These are phyloP conservation scores for Eulemur mongoz DNA, from an alignment of 2,797 vertebrate species.

Conservation along the genomic window DNA sequence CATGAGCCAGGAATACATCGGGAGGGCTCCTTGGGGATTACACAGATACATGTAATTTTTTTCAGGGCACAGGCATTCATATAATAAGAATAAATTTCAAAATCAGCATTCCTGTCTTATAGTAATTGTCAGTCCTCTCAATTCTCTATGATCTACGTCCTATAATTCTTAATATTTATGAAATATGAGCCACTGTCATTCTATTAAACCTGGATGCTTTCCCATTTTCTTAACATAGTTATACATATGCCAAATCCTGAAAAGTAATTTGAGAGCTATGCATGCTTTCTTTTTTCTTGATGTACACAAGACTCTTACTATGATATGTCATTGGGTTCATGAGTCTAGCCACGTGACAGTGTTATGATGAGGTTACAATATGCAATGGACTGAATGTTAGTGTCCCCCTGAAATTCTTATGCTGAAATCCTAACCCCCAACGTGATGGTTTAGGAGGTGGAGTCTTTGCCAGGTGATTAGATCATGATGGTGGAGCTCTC, in stretches of 20 bases:
- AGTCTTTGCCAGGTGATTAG: neutral
- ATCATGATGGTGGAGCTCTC: neutral
- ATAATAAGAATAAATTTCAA: constrained; percentile 54
- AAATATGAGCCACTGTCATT: constrained; percentile 34
- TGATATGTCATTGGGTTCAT: neutral
- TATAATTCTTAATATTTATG: constrained; percentile 58
- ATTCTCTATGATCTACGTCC: constrained; percentile 24
- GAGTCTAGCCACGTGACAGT: neutral
- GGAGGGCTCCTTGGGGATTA: constrained; percentile 2
- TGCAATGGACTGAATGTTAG: neutral
- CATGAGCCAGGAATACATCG: constrained; percentile 6
- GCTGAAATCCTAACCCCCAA: neutral
- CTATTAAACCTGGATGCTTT: constrained; percentile 46
- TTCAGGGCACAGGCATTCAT: neutral
- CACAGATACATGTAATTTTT: constrained; percentile 12
- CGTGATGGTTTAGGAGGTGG: neutral
- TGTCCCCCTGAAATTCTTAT: neutral
- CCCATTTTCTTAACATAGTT: constrained; percentile 52
- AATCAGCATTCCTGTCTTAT: constrained; percentile 23
- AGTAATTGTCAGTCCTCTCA: constrained; percentile 21
- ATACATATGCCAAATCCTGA: neutral
- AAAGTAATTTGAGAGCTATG: neutral
- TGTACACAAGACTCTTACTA: neutral
- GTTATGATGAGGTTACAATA: neutral
- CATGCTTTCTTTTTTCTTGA: constrained; percentile 18